Evolutionary conservation across 2,113 vertebrate species (phyloP).

Genomic region (Chionomys nivalis): DNA sequence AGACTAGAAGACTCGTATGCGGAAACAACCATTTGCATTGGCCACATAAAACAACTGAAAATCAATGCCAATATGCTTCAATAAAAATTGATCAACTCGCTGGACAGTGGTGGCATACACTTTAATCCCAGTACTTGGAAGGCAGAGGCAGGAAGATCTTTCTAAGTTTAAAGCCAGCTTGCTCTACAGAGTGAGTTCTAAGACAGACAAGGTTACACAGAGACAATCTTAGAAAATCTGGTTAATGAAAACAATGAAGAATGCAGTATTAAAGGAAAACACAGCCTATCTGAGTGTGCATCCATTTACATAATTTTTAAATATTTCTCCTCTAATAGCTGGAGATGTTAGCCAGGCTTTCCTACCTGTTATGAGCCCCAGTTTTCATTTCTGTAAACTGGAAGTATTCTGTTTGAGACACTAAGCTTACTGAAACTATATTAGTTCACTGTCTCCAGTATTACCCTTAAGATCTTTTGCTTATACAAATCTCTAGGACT

Average conservation of each 20-base stretch:
- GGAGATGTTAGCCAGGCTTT: not conserved
- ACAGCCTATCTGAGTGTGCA: not conserved
- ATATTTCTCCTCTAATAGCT: not conserved
- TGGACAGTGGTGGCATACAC: not conserved
- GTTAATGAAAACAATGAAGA: slow-evolving; percentile 19
- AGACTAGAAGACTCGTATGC: not conserved
- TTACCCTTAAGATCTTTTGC: not conserved
- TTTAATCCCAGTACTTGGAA: not conserved
- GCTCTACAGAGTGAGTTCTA: not conserved
- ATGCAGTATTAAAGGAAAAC: not conserved
- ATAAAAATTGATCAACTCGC: not conserved
- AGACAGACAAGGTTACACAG: not conserved
- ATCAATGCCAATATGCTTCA: not conserved
- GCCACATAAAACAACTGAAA: not conserved
- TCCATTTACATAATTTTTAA: not conserved
- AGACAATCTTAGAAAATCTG: not conserved
- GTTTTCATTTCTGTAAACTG: slow-evolving; percentile 3
- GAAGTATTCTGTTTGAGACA: slow-evolving; percentile 19
- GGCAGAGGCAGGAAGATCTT: not conserved
- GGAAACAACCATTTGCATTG: not conserved
- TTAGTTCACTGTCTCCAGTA: not conserved
- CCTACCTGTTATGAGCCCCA: not conserved
- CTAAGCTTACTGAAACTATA: slow-evolving; percentile 18
- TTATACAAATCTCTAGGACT: not conserved
- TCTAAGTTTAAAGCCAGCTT: not conserved